Conservation (phyloP, 2,888 invertebrate species). For the Agriopis aurantiaria region DNA sequence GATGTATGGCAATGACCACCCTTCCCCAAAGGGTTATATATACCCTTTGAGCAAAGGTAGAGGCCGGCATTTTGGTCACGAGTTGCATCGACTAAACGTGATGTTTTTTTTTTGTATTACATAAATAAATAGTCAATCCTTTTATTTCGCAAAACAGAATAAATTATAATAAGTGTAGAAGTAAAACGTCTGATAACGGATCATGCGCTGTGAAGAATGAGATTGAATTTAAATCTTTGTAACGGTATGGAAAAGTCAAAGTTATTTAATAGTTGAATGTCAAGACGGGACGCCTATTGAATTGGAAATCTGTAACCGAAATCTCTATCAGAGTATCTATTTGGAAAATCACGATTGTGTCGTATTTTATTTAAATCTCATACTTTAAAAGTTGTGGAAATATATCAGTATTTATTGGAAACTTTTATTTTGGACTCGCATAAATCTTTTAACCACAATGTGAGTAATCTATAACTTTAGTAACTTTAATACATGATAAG, state of each 20-base stretch:
- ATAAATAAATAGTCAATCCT: too few relatives aligned
- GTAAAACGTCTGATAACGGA: background rate
- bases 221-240: conserved; percentile 28
- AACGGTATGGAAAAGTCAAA: conserved; percentile 17
- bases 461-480: background rate
- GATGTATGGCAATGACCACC: too few relatives aligned
- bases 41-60: too few relatives aligned
- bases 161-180: too few relatives aligned
- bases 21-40: too few relatives aligned
- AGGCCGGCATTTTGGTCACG: too few relatives aligned
- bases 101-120: too few relatives aligned
- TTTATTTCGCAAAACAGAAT: too few relatives aligned
- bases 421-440: conserved; percentile 4
- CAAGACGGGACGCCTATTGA: conserved; percentile 10
- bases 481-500: conserved; percentile 1
- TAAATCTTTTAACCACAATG: conserved; percentile 12
- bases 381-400: background rate
- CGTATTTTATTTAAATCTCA: conserved; percentile 18
- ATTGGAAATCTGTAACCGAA: conserved; percentile 15
- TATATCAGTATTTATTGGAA: conserved; percentile 12
- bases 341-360: conserved; percentile 6
- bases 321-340: conserved; percentile 3
- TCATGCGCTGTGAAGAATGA: conserved; percentile 23
- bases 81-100: too few relatives aligned
- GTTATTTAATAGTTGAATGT: conserved; percentile 1